Evolutionary conservation across 2,113 vertebrate species (phyloP), one percentile per base, ranked within the genome.

Genomic region (Amblyornis subalaris): DNA sequence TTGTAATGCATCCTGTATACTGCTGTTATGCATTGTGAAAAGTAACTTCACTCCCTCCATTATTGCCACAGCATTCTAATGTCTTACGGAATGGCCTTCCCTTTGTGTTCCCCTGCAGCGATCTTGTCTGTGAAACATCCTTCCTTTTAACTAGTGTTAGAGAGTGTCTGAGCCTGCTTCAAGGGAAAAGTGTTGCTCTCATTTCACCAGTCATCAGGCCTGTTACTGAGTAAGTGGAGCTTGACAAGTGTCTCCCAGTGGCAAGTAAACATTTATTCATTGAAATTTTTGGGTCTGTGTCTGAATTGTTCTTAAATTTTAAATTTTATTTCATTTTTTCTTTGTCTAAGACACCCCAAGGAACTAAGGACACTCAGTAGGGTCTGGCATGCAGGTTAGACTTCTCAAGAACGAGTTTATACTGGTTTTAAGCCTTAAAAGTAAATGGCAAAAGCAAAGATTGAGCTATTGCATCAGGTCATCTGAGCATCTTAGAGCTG

Each of bases 331-430:
- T 38, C 36, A 8, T 26, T 42, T 36, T 12, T 4, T 33, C 40
- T 25, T 58, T 47, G 13, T 23, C 14, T 16, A 31, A 83, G 18
- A 14, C 15, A 58, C 21, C 21, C 33, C 54, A 84, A 47, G 40
- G 7, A 83, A 48, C 0, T 0, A 57, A 57, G 15, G 9, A 7
- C 4, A 6, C 12, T 65, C 35, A 35, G 0, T 45, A 36, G 9
- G 7, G 24, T 45, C 33, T 89, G 35, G 26, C 23, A 51, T 74
- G 26, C 17, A 31, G 26, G 22, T 77, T 44, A 64, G 42, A 35
- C 10, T 81, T 66, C 21, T 54, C 13, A 44, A 54, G 28, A 85
- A 9, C 13, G 26, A 35, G 16, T 58, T 62, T 53, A 14, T 66
- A 33, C 19, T 35, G 7, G 7, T 83, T 83, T 84, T 84, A 57